phyloP scores from a whole-genome alignment of 2,888 invertebrate species.

The Caenorhabditis uteleia region DNA sequence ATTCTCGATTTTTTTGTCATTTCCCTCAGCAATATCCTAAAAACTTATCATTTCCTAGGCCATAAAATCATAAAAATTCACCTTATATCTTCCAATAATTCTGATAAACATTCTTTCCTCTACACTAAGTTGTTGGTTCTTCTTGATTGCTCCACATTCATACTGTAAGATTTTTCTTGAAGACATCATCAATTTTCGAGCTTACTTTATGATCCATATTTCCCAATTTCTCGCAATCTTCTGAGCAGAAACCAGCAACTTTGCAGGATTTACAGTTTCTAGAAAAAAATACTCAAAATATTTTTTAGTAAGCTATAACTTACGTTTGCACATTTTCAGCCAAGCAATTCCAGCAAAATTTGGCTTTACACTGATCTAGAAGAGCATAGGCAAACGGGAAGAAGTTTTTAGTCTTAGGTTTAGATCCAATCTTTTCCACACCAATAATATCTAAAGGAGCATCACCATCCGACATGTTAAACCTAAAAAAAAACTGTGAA shows the following conservation, averaged over 20 bases:
- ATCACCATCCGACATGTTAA: slow-evolving; percentile 28
- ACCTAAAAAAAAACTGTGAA: slow-evolving; percentile 10
- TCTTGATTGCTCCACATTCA: slow-evolving; percentile 63
- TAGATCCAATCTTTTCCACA: slow-evolving; percentile 37
- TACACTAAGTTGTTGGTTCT: slow-evolving; percentile 47
- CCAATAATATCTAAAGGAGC: slow-evolving; percentile 36
- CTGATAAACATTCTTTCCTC: slow-evolving; percentile 67
- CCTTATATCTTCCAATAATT: slow-evolving; percentile 63
- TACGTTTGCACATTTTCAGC: slow-evolving; percentile 40
- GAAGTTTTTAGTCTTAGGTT: slow-evolving; percentile 50
- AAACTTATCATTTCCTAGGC: slow-evolving; percentile 2
- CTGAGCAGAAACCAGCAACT: slow-evolving; percentile 62
- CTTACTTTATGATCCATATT: slow-evolving; percentile 66
- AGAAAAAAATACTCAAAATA: slow-evolving; percentile 5
- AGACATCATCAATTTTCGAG: neutral
- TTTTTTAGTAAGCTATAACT: slow-evolving; percentile 1
- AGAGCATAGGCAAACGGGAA: slow-evolving; percentile 69
- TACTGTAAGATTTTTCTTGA: slow-evolving; percentile 34
- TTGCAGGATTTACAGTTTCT: slow-evolving; percentile 61
- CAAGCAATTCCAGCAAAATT: slow-evolving; percentile 68
- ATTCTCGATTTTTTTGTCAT: slow-evolving; percentile 54
- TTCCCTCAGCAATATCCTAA: slow-evolving; percentile 58
- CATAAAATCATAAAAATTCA: slow-evolving; percentile 6
- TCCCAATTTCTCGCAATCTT: slow-evolving; percentile 58
- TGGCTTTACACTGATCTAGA: slow-evolving; percentile 13